phyloP scores from a whole-genome alignment of 2,797 vertebrate species.

The Poecile montanus region DNA sequence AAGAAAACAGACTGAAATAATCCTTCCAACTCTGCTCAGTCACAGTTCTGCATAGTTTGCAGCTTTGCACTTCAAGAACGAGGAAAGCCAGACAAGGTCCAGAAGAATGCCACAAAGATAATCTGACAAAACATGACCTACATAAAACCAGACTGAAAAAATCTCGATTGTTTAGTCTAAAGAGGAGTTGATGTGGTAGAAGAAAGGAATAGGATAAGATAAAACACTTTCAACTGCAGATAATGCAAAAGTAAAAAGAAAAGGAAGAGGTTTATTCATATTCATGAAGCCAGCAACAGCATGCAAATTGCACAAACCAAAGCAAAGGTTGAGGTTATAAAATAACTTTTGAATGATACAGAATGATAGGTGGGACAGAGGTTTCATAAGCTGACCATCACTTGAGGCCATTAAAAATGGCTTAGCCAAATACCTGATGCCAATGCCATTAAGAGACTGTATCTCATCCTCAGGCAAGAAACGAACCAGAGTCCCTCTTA shows the following conservation, averaged over 20 bases:
- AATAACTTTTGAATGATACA: neutral
- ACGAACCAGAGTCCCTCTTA: neutral
- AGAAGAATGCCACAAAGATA: neutral
- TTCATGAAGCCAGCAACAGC: neutral
- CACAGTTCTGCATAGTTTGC: neutral
- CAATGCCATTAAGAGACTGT: neutral
- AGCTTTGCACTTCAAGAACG: neutral
- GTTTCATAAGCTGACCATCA: neutral
- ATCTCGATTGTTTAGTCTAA: neutral
- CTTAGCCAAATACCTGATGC: neutral
- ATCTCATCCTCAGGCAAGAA: neutral
- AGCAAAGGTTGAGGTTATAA: neutral
- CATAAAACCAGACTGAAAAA: neutral
- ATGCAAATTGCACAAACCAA: neutral
- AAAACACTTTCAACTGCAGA: neutral
- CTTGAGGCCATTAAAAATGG: neutral
- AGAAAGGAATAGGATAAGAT: neutral
- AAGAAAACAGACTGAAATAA: slow-evolving; percentile 28
- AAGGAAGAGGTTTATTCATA: neutral
- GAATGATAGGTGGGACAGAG: neutral
- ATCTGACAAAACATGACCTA: slow-evolving; percentile 17
- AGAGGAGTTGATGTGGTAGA: neutral
- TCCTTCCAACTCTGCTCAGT: slow-evolving; percentile 4
- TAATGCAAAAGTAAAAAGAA: neutral
- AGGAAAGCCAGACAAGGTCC: neutral